Evolutionary conservation across 1,140 invertebrate species (phyloP), one percentile per base, ranked within the genome.

Genomic region (Drosophila tropicalis): DNA sequence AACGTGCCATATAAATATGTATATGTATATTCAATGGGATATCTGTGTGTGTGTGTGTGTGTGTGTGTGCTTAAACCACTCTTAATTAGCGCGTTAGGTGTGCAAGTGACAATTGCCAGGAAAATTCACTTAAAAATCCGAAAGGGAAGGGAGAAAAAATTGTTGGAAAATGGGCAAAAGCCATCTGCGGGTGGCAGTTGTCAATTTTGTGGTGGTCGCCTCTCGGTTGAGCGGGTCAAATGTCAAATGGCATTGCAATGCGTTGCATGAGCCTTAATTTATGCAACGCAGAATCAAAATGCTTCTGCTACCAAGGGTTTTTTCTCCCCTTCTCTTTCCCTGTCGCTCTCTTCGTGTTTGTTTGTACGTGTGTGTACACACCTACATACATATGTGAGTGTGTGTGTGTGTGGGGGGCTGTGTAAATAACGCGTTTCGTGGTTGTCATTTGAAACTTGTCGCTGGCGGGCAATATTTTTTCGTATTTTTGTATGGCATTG

Each of bases 391-490:
- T 22, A 5, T 29, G 22, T 54, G 58, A 57, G 22, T 40, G 25
- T 19, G 7, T 10, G 15, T 41, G 7, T 51, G 39, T 55, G 54
- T 65, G 36, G 70, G 36, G 40, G 25, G 40, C 69, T 67, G 72
- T 75, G 57, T 85, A 86, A 86, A 85, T 81, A 82, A 66, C 70
- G 56, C 78, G 64, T 86, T 82, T 60, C 82, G 40, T 57, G 66
- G 56, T 47, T 66, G 75, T 76, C 68, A 66, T 76, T 69, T 76
- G 65, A 73, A 58, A 58, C 36, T 60, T 74, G 67, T 44, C 32
- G 34, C 58, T 66, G 44, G 55, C 25, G 47, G 56, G 65, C 29
- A 68, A 73, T 57, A 76, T 74, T 62, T 64, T 63, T 67, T 32
- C n/a, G 60, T 76, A 82, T 83, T 76, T 69, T 65, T 55, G 72